Conservation (phyloP, 1,140 invertebrate genomes). For the Scaptomyza montana region DNA sequence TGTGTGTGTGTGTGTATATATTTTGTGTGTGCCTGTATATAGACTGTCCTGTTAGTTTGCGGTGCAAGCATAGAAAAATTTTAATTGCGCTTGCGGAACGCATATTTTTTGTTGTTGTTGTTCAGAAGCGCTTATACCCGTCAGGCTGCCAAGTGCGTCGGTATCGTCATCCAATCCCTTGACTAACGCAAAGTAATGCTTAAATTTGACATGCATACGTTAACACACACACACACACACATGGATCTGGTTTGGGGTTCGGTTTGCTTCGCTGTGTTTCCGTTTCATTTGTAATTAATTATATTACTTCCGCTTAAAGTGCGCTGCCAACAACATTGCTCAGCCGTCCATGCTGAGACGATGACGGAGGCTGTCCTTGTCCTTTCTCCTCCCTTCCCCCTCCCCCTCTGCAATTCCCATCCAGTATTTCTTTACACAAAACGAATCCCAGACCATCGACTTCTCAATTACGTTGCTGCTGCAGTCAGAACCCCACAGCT, state of each 20-base stretch:
- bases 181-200: slow-evolving; percentile 29
- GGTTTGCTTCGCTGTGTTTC: slow-evolving; percentile 64
- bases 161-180: not conserved
- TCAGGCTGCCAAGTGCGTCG: slow-evolving; percentile 24
- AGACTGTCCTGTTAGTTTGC: slow-evolving; percentile 61
- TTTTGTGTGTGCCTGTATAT: slow-evolving; percentile 4
- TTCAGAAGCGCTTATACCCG: slow-evolving; percentile 55
- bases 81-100: slow-evolving; percentile 64
- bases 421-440: slow-evolving; percentile 19
- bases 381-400: slow-evolving; percentile 21
- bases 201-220: slow-evolving; percentile 36
- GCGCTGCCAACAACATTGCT: slow-evolving; percentile 59
- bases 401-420: slow-evolving; percentile 19
- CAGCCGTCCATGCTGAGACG: slow-evolving; percentile 28
- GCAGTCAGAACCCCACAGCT: slow-evolving; percentile 10
- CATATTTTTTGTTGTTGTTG: slow-evolving; percentile 50
- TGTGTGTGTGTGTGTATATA: slow-evolving; percentile 18
- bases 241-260: slow-evolving; percentile 21
- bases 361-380: slow-evolving; percentile 19
- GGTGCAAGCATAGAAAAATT: slow-evolving; percentile 56
- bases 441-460: slow-evolving; percentile 64
- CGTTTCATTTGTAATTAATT: slow-evolving; percentile 83
- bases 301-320: slow-evolving; percentile 83
- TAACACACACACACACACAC: slow-evolving; percentile 2
- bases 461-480: slow-evolving; percentile 69